These are phyloP conservation scores for Pipa parva DNA, from an alignment of 2,113 vertebrate species.

Conservation along the genomic window DNA sequence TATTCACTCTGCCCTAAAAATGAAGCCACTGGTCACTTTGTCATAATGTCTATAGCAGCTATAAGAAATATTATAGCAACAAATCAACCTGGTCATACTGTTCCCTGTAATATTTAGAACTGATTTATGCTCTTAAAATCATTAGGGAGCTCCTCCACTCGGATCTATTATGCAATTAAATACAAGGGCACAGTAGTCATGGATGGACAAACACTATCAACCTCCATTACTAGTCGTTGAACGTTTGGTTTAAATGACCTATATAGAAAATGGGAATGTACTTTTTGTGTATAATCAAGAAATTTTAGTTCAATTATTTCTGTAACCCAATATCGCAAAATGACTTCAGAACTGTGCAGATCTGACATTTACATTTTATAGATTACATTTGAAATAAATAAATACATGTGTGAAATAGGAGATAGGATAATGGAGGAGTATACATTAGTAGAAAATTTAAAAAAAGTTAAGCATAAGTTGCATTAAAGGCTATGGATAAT, in stretches of 20 bases:
- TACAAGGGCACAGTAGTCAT: conserved; percentile 1
- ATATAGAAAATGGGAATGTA: background rate
- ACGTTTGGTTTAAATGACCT: background rate
- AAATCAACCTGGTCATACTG: conserved; percentile 1
- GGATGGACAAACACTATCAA: background rate
- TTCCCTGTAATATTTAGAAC: background rate
- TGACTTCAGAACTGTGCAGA: too few species aligned
- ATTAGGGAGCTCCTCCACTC: background rate
- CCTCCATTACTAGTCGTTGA: background rate
- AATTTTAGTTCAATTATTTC: background rate
- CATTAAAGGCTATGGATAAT: too few species aligned
- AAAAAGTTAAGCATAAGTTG: too few species aligned
- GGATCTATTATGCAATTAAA: background rate
- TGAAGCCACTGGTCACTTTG: background rate
- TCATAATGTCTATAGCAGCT: background rate
- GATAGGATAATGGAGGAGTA: too few species aligned
- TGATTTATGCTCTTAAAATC: background rate
- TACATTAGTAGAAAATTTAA: too few species aligned
- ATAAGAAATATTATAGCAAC: background rate
- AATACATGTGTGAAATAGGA: too few species aligned
- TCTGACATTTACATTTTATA: too few species aligned
- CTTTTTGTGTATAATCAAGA: background rate
- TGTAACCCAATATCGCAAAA: too few species aligned
- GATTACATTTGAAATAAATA: too few species aligned
- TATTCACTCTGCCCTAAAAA: too few species aligned